Evolutionary conservation across 2,888 invertebrate species (phyloP), one percentile per base, ranked within the genome.

Genomic region (Callyntrura sp.): DNA sequence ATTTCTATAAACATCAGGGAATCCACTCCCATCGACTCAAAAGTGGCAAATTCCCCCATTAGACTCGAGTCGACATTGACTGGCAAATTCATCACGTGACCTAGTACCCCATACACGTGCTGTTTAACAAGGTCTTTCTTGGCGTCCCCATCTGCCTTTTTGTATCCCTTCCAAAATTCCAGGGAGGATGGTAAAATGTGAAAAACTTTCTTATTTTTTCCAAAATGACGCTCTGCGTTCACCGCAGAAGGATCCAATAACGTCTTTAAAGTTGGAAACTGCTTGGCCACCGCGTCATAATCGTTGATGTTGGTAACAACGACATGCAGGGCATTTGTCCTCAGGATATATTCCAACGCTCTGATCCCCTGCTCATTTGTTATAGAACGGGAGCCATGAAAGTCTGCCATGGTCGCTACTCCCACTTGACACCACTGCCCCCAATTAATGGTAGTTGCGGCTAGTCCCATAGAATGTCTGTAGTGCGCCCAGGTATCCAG

Each of bases 351-450:
- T n/a, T 90, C 91, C 1, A 91, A 70, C 0, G 78, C 91, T 6
- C 81, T 17, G 9, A 91, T 62, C 11, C 90, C 87, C 81, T 90
- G 70, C 0, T 45, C 1, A 45, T 48, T 62, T 5, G 84, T 70
- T 12, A 91, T 2, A 28, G 57, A 65, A 25, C 48, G 76, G 12
- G 90, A 1, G 1, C 90, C 91, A 5, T 68, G 81, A 23, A 91
- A 11, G 12, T 86, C 86, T 0, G 78, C 48, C 1, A 87, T 70
- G 1, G 83, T 78, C 28, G 89, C 91, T 4, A 89, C 68, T 0
- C 91, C 91, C 6, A 91, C 91, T 62, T 87, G 43, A 28, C 78
- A 68, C 90, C 90, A 90, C 35, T 85, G 85, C 43, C 91, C 90
- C 90, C 90, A 90, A 35, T 84, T 84, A n/a, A 84, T 55, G 11